Evolutionary conservation across 1,140 invertebrate genomes (phyloP), one percentile per base, ranked within the genome.

Genomic region (Ceratosolen solmsi): DNA sequence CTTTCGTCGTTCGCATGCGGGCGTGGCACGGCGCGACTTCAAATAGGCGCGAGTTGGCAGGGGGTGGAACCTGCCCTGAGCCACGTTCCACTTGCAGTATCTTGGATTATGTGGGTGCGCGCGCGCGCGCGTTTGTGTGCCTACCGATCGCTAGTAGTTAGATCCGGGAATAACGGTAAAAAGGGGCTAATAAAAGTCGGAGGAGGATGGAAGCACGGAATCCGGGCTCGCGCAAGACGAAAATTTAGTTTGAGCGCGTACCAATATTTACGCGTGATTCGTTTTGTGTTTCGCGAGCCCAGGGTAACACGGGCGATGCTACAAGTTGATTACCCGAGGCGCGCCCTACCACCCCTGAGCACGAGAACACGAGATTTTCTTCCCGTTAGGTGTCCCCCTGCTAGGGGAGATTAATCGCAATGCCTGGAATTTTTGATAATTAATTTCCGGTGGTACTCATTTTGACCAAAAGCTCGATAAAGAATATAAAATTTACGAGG

Each of bases 1-100:
- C 87, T 87, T 87, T 88, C 84, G 84, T 88, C 87, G 87, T 87
- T 88, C 84, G 83, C 15, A 27, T 56, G 73, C 80, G 78, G 74
- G 82, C 84, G 83, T 86, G 87, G 49, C 17, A 30, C 30, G 27
- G 84, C 84, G 85, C 82, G 84, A 87, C 84, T 88, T 84, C 87
- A 87, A 88, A 88, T 87, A 79, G 71, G 65, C 79, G 20, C 22
- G 46, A 4, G 5, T 54, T 22, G 20, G 3, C 51, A 20, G 20
- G 51, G 51, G 51, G 17, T 54, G 9, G 13, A 20, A 54, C 51
- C 17, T 54, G 51, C 20, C 20, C 51, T 11, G 30, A 56, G 33
- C 58, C 30, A 13, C 56, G n/a, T 46, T 73, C 5, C 41, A 49
- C 60, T 17, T 46, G 41, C 41, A 7, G 5, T 13, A 13, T 7